Percentiles rank a stretch among this genome's conserved stretches.
These are phyloP conservation scores for Eclectus roratus DNA, from an alignment of 2,113 vertebrate species.

Conservation along the genomic window DNA sequence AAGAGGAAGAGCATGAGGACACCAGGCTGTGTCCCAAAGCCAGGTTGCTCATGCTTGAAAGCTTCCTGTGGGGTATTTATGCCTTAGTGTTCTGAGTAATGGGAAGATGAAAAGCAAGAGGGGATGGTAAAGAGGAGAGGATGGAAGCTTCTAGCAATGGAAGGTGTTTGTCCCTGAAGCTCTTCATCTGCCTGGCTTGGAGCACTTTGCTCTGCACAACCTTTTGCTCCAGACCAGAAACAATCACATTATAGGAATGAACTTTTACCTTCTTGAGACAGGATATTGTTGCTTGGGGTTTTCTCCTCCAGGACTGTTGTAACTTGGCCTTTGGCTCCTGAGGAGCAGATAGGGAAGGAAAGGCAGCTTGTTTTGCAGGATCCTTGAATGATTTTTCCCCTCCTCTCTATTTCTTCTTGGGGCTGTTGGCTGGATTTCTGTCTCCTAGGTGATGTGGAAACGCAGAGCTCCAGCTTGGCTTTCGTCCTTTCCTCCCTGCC, in stretches of 20 bases:
- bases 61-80: background rate
- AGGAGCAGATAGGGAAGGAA: background rate
- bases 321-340: background rate
- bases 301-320: background rate
- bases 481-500: background rate
- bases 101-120: background rate
- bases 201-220: background rate
- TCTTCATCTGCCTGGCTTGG: background rate
- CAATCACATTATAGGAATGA: background rate
- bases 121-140: background rate
- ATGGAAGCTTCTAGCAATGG: background rate
- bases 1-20: background rate
- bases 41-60: background rate
- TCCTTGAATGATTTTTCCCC: background rate
- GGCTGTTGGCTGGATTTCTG: background rate
- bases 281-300: background rate
- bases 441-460: constrained; percentile 31
- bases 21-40: background rate
- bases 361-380: background rate
- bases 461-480: background rate
- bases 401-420: background rate
- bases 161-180: background rate
- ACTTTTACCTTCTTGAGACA: background rate
- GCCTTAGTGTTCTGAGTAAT: background rate
- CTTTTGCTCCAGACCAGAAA: background rate